Evolutionary conservation across 1,140 invertebrate species (phyloP).

Genomic region (Trichomalopsis sarcophagae): DNA sequence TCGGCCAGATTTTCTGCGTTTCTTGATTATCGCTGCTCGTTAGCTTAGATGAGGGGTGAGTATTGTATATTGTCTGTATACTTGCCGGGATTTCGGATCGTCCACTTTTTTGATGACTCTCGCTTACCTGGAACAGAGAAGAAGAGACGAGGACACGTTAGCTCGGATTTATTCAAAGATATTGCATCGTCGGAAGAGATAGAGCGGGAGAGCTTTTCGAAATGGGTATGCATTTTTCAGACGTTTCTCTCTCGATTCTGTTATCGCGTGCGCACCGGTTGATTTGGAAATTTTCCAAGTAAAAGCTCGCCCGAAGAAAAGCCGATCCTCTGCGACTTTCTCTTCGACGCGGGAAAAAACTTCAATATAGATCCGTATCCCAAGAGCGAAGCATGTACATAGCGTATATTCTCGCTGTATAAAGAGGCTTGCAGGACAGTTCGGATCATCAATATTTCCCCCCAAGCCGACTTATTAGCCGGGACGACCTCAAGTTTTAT

Average conservation of each 20-base stretch:
- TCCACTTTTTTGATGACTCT: not conserved
- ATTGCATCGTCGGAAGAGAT: not conserved
- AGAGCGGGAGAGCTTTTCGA: not conserved
- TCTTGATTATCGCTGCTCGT: too few relatives aligned
- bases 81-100: not conserved
- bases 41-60: too few relatives aligned
- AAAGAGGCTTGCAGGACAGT: not conserved
- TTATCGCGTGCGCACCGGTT: not conserved
- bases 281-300: conserved; percentile 4
- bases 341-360: not conserved
- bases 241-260: not conserved
- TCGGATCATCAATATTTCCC: not conserved
- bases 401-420: too few relatives aligned
- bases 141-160: not conserved
- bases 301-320: not conserved
- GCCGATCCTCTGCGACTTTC: not conserved
- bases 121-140: not conserved
- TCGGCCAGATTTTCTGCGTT: not conserved
- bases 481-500: conserved; percentile 6
- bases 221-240: conserved; percentile 1
- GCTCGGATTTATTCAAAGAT: not conserved
- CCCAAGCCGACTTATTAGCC: conserved; percentile 19
- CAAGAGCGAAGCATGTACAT: not conserved
- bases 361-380: not conserved
- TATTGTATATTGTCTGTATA: not conserved